These are phyloP conservation scores for Orbicella faveolata DNA, from an alignment of 64 coral and sea anemone species.

Conservation along the genomic window DNA sequence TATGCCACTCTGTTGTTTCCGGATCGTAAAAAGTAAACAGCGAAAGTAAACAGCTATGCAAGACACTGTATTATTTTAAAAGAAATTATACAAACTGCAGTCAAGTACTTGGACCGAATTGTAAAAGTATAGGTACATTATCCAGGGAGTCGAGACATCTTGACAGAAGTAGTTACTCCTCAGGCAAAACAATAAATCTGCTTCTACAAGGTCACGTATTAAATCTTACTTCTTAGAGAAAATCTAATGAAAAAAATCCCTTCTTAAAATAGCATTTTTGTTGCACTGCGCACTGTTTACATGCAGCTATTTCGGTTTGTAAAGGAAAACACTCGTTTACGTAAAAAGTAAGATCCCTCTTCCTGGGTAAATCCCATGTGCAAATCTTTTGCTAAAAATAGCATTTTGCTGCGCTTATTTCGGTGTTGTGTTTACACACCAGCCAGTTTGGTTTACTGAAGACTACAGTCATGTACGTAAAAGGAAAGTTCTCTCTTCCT, in stretches of 20 bases:
- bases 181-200: neutral
- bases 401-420: too few species aligned
- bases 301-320: neutral
- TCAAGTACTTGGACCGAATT: neutral
- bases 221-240: neutral
- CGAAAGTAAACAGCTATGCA: neutral
- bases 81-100: neutral
- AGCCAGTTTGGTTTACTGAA: neutral
- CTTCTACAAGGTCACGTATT: neutral
- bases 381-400: too few species aligned
- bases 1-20: neutral
- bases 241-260: neutral
- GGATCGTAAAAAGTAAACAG: conserved; percentile 4
- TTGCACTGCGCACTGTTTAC: neutral
- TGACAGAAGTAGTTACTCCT: neutral
- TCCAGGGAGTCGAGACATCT: neutral
- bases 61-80: neutral
- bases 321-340: neutral
- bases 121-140: neutral
- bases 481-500: too few species aligned
- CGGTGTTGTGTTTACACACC: neutral
- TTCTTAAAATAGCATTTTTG: neutral
- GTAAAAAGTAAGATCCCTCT: too few species aligned
- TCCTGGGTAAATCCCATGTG: too few species aligned
- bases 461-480: neutral